A percentile compares a stretch with the other conserved stretches of the same genome.
These are phyloP conservation scores for Chloropsis hardwickii DNA, from an alignment of 2,113 vertebrate species.

Conservation along the genomic window DNA sequence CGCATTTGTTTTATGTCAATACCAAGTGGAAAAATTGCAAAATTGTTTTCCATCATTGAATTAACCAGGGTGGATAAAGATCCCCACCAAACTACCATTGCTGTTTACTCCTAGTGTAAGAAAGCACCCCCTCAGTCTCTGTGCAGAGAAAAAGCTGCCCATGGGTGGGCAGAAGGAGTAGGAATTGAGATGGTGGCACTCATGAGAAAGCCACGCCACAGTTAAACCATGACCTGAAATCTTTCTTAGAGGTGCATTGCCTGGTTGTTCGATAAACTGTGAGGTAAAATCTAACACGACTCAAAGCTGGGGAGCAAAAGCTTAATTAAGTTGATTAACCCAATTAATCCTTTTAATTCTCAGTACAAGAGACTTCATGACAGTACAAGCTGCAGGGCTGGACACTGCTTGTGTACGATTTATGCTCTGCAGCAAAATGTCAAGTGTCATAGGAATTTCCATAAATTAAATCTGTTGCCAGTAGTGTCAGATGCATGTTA, in stretches of 20 bases:
- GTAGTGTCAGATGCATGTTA: neutral
- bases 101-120: neutral
- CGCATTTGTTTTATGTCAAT: neutral
- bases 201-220: neutral
- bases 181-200: neutral
- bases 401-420: neutral
- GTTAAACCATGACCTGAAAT: neutral
- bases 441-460: neutral
- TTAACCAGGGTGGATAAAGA: neutral
- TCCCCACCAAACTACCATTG: neutral
- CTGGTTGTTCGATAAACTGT: neutral
- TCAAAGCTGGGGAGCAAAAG: neutral
- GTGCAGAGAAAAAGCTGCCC: neutral
- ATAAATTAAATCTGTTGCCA: neutral
- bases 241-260: neutral
- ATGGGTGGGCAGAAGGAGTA: neutral
- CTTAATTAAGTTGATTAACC: neutral
- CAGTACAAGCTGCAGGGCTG: neutral
- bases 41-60: neutral
- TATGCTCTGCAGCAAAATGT: neutral
- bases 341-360: neutral
- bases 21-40: neutral
- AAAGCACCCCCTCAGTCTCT: neutral
- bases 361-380: neutral
- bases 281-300: neutral